Evolutionary conservation across 2,113 vertebrate species (phyloP), one percentile per base, ranked within the genome.

Genomic region (Macrotus californicus): DNA sequence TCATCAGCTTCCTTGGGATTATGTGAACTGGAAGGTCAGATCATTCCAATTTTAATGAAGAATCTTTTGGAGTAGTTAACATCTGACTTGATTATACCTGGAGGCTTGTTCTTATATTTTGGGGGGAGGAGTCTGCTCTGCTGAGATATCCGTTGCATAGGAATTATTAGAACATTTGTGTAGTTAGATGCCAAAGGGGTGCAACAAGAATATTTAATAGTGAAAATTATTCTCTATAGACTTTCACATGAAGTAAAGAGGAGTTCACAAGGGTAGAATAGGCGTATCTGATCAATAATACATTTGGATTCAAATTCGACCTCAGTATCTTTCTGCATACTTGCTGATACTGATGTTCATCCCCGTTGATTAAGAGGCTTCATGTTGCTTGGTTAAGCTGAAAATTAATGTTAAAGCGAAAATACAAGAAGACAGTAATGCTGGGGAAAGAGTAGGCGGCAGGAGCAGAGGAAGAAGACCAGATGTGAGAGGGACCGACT

Each of bases 121-220:
- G 85, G 50, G 59, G 48, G 12, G 89, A 85, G 93, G 93, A 94
- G 77, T 91, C 48, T 88, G 70, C n/a, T 87, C 46, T 59, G 89
- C 34, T 77, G 79, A 85, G 36, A 52, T 50, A 0, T 80, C 86
- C 84, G 34, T 96, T 93, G 14, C 82, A 93, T 15, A 96, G 34
- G 73, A 97, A 89, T 96, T 96, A 93, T 92, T 54, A 89, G 97
- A 97, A 88, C 34, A 43, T 52, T 72, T 72, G 50, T 84, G 76
- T 95, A 89, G 72, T 52, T 83, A 87, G 21, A 89, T 97, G 70
- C 15, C 75, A 94, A 48, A 11, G 67, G 67, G 91, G 6, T 34
- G 6, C 0, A 1, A 52, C 94, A 87, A 92, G 92, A 84, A 89
- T 95, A 94, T 67, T 94, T 66, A 79, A 76, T 29, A 48, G 75